Conservation (phyloP, 2,797 vertebrate species). For the Sebastiscus albofasciatus region DNA sequence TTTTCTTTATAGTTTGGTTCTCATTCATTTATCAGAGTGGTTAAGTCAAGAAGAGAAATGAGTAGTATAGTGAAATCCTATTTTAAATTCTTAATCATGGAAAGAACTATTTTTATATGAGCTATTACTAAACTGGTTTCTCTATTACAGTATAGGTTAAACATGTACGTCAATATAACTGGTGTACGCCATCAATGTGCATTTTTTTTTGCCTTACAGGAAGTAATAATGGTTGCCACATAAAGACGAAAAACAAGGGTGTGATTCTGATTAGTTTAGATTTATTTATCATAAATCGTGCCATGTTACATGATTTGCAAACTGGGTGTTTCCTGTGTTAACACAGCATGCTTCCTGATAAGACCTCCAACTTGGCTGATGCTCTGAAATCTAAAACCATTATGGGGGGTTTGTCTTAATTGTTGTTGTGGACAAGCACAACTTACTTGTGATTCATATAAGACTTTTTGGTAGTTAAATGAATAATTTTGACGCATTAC, state of each 20-base stretch:
- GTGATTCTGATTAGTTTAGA: background rate
- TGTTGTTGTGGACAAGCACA: background rate
- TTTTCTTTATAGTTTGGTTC: background rate
- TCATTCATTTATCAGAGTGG: background rate
- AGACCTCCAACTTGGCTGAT: background rate
- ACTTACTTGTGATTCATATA: background rate
- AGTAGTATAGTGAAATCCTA: background rate
- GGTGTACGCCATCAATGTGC: background rate
- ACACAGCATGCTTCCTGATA: background rate
- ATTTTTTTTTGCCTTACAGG: background rate
- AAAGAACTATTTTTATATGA: background rate
- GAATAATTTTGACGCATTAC: background rate
- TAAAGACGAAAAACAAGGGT: constrained; percentile 3
- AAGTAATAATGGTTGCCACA: background rate
- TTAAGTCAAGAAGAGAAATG: background rate
- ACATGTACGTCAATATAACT: background rate
- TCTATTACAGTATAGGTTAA: background rate
- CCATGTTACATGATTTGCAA: background rate
- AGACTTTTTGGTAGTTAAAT: background rate
- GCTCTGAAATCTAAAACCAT: background rate
- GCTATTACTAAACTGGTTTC: background rate
- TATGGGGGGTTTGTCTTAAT: background rate
- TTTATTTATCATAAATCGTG: background rate
- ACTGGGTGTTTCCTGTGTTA: constrained; percentile 20
- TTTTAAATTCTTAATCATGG: background rate